phyloP scores from a whole-genome alignment of 2,888 invertebrate species.

The Drosophila mimetica region DNA sequence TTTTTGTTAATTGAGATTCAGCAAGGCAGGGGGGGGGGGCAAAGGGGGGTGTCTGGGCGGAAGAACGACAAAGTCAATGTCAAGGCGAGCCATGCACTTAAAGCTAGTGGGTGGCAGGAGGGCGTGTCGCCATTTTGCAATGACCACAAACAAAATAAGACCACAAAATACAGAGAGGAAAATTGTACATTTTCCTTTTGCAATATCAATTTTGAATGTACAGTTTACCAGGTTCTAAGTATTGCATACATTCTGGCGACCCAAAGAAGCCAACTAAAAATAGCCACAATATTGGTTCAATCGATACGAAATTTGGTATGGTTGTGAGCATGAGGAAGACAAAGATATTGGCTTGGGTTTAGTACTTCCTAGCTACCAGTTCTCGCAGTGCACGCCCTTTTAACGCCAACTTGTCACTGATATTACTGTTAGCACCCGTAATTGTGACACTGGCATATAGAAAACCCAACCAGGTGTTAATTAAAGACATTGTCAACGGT shows the following conservation, averaged over 20 bases:
- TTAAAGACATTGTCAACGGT: constrained; percentile 19
- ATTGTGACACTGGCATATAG: background rate
- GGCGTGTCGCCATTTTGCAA: constrained; percentile 21
- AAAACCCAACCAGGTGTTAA: constrained; percentile 8
- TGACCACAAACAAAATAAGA: constrained; percentile 1
- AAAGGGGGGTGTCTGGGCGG: background rate
- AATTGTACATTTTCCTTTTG: background rate
- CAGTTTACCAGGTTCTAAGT: background rate
- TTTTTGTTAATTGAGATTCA: constrained; percentile 35
- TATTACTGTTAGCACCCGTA: constrained; percentile 1
- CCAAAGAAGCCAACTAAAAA: constrained; percentile 1
- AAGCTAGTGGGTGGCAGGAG: background rate
- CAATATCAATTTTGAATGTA: background rate
- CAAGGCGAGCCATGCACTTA: constrained; percentile 31
- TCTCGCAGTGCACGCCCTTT: background rate
- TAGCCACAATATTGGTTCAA: background rate
- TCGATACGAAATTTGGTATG: background rate
- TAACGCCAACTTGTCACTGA: background rate
- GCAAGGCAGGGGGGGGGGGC: background rate
- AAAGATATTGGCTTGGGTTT: background rate
- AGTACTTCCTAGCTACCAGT: background rate
- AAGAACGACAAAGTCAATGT: constrained; percentile 35
- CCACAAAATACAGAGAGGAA: background rate
- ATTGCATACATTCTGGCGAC: constrained; percentile 7
- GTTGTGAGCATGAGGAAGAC: too few species aligned